Base-by-base conservation (phyloP, 2,888 invertebrate species). In the Pheosia tremula region DNA sequence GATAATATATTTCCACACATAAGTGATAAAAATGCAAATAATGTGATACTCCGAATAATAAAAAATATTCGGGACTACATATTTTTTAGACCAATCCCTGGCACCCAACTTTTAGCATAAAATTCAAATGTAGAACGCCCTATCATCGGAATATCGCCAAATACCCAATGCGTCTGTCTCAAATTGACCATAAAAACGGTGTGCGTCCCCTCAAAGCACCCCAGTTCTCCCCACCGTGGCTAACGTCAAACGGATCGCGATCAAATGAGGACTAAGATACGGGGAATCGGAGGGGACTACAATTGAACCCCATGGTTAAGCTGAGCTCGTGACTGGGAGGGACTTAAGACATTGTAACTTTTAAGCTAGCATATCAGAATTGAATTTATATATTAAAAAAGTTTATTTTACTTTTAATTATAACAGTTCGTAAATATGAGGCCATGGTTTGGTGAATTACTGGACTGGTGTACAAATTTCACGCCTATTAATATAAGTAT, bases 191-290 rank as follows among this genome's bases (percentile, higher is more conserved):
- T 75, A 75, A 75, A 77, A 77, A 59, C 77, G 75, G 72, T 81
- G 80, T 83, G 68, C 72, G 66, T 75, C 77, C 79, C 77, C 71
- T 73, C 78, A 80, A 73, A 77, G 71, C 77, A 77, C 81, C 80
- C 76, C 75, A 74, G 66, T 77, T 77, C 75, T 78, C 79, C 83
- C 83, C 79, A 75, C 69, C 66, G 61, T 57, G 85, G 85, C 85
- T 87, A 87, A 87, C 87, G 84, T 78, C 83, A 80, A 86, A 81
- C 82, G 80, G 83, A 75, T 77, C 70, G 77, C 70, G 74, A 72
- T 74, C 77, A 68, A 75, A 75, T 77, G 72, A 74, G 74, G 68
- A 74, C 71, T 64, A 65, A 75, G 75, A 70, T 64, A 66, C 66
- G 72, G 24, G 10, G 56, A 8, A 10, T 11, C 37, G n/a, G 24